These are phyloP conservation scores for Lottia gigantea DNA, from an alignment of 2,888 invertebrate species.

Conservation along the genomic window DNA sequence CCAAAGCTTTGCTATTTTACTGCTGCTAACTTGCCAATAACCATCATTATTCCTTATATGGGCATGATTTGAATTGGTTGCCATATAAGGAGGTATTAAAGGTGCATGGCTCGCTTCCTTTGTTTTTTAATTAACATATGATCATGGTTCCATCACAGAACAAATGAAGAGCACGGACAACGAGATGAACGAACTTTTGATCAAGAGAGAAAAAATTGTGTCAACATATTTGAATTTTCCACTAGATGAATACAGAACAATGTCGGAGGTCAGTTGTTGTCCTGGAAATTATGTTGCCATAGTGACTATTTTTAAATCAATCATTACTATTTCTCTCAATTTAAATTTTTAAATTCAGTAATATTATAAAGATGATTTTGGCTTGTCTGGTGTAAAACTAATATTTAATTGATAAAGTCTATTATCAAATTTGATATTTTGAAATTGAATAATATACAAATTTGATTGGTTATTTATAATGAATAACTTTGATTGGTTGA, in stretches of 20 bases:
- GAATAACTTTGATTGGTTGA: not conserved
- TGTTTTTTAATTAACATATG: conserved; percentile 15
- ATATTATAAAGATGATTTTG: too few species aligned
- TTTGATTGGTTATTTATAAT: too few species aligned
- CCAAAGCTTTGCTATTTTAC: conserved; percentile 3
- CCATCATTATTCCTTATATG: not conserved
- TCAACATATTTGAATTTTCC: conserved; percentile 83
- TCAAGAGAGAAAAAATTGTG: conserved; percentile 80
- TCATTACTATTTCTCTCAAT: too few species aligned
- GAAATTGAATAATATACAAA: too few species aligned
- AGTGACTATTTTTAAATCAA: not conserved
- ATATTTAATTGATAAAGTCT: too few species aligned
- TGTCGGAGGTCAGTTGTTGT: conserved; percentile 71
- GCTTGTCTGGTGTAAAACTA: too few species aligned
- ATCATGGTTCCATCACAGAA: conserved; percentile 71
- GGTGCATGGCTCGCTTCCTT: conserved; percentile 21
- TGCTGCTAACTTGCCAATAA: conserved; percentile 6
- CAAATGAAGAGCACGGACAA: conserved; percentile 80
- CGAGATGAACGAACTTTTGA: conserved; percentile 77
- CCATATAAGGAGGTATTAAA: not conserved
- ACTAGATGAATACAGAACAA: conserved; percentile 77
- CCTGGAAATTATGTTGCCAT: not conserved
- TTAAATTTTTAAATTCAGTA: too few species aligned
- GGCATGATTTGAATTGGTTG: not conserved
- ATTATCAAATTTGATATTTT: too few species aligned